A percentile compares a stretch with the other conserved stretches of the same genome.
phyloP scores from a whole-genome alignment of 1,140 invertebrate species.

The Formica selysi region DNA sequence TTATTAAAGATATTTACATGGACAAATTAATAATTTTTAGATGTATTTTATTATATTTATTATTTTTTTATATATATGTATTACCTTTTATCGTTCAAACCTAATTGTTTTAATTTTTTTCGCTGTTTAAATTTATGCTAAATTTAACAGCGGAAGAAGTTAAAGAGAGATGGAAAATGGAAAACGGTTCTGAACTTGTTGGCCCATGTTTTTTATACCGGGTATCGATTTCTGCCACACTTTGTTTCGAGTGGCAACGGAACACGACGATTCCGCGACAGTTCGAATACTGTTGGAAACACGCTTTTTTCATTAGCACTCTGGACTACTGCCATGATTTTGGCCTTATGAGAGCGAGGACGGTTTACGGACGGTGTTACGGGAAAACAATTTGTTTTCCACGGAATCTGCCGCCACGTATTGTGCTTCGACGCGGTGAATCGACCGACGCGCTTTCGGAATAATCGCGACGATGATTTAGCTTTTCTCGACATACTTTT shows the following conservation, averaged over 20 bases:
- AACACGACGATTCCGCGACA: slow-evolving; percentile 40
- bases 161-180: background rate
- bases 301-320: slow-evolving; percentile 54
- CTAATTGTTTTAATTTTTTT: slow-evolving; percentile 1
- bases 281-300: background rate
- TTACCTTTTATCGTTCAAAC: background rate
- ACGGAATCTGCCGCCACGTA: background rate
- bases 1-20: background rate
- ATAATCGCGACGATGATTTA: slow-evolving; percentile 33
- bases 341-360: slow-evolving; percentile 5
- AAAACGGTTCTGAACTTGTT: background rate
- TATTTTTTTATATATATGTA: too few relatives aligned
- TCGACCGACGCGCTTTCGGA: background rate
- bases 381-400: slow-evolving; percentile 53
- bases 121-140: background rate
- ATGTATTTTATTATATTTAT: too few relatives aligned
- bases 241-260: slow-evolving; percentile 13
- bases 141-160: background rate
- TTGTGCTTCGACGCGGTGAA: slow-evolving; percentile 3
- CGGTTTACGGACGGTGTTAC: slow-evolving; percentile 13
- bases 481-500: slow-evolving; percentile 16
- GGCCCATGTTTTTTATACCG: slow-evolving; percentile 6
- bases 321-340: slow-evolving; percentile 45
- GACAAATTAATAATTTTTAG: background rate
- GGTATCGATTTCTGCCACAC: slow-evolving; percentile 31